A percentile compares a stretch with the other conserved stretches of the same genome.
Evolutionary conservation across 2,797 vertebrate species (phyloP).

Genomic region (Eospalax fontanierii): DNA sequence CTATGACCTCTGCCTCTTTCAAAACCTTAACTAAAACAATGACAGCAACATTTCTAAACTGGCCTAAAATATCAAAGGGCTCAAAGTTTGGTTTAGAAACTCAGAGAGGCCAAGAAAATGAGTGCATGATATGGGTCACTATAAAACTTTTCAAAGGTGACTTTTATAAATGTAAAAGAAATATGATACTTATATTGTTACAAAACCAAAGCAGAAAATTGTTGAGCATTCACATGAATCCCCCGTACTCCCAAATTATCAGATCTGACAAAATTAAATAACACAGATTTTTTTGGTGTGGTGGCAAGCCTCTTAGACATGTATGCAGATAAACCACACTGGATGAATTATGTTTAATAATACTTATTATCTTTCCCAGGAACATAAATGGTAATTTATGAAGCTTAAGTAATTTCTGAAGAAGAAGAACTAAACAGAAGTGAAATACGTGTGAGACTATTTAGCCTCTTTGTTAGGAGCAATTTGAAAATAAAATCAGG

Average conservation of each 20-base stretch:
- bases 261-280: constrained; percentile 61
- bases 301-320: constrained; percentile 9
- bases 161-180: background rate
- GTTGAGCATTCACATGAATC: background rate
- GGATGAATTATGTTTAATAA: constrained; percentile 78
- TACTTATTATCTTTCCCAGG: constrained; percentile 67
- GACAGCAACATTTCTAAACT: background rate
- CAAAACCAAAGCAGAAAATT: background rate
- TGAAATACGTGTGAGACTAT: constrained; percentile 60
- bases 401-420: constrained; percentile 68
- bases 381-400: constrained; percentile 65
- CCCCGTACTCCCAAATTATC: background rate
- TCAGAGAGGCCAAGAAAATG: too few relatives aligned
- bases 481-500: constrained; percentile 61
- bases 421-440: constrained; percentile 50
- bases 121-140: fast-evolving
- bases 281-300: constrained; percentile 34
- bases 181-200: background rate
- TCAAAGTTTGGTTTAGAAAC: background rate
- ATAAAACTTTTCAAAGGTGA: background rate
- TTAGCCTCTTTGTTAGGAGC: constrained; percentile 62
- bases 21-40: background rate
- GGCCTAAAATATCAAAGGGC: background rate
- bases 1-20: background rate
- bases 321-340: constrained; percentile 38